phyloP scores from a whole-genome alignment of 2,888 invertebrate species.

The Ormyrus thymus region DNA sequence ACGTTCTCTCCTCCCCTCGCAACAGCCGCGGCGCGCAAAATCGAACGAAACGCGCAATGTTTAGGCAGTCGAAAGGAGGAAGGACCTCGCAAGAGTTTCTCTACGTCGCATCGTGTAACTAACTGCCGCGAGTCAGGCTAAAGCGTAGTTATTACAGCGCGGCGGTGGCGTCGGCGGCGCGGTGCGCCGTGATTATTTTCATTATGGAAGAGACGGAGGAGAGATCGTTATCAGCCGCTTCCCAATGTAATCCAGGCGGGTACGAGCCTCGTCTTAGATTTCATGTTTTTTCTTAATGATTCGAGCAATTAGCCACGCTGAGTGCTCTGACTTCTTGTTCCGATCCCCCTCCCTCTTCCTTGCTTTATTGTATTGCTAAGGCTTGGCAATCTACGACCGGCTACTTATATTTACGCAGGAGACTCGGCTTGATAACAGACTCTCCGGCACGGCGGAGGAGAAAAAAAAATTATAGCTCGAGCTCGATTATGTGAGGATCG shows the following conservation, averaged over 20 bases:
- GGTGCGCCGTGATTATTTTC: slow-evolving; percentile 72
- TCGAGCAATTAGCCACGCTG: slow-evolving; percentile 75
- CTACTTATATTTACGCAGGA: neutral
- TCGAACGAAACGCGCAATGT: slow-evolving; percentile 33
- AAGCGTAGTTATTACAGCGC: slow-evolving; percentile 60
- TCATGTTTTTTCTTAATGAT: slow-evolving; percentile 75
- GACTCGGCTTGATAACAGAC: slow-evolving; percentile 38
- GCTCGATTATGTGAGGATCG: neutral
- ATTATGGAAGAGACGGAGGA: slow-evolving; percentile 68
- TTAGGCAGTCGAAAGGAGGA: slow-evolving; percentile 35
- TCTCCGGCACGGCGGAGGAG: neutral
- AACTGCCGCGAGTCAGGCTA: slow-evolving; percentile 59
- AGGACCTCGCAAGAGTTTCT: slow-evolving; percentile 46
- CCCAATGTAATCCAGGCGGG: slow-evolving; percentile 67
- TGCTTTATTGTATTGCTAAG: slow-evolving; percentile 43
- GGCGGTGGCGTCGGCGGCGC: slow-evolving; percentile 41
- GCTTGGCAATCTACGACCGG: slow-evolving; percentile 32
- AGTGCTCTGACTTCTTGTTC: slow-evolving; percentile 73
- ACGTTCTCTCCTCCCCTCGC: neutral
- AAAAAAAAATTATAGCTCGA: slow-evolving; percentile 6
- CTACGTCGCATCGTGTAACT: slow-evolving; percentile 54
- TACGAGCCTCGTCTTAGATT: slow-evolving; percentile 65
- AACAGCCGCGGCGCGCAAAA: slow-evolving; percentile 21
- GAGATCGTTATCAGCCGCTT: slow-evolving; percentile 70
- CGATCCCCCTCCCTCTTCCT: slow-evolving; percentile 32